Percentiles rank a stretch among this genome's conserved stretches.
Conservation (phyloP, 2,797 vertebrate genomes). For the Xyrichtys novacula region DNA sequence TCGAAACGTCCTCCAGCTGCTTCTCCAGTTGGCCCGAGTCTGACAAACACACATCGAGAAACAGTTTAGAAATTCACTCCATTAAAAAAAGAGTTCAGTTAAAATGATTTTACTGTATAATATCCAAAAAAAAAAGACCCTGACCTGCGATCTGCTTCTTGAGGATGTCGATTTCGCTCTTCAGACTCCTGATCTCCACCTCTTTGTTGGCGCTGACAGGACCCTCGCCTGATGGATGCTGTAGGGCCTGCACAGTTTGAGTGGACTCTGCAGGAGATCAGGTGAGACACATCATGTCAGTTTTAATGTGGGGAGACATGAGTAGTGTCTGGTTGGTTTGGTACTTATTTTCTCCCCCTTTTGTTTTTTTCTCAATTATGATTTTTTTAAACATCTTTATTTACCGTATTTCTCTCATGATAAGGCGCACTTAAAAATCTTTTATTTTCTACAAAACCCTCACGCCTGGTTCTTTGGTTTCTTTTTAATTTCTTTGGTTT, state of each 20-base stretch:
- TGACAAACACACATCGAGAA: slow-evolving; percentile 65
- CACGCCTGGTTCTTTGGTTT: too few relatives aligned
- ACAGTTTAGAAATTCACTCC: not conserved
- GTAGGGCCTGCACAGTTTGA: slow-evolving; percentile 94
- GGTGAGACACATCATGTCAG: not conserved
- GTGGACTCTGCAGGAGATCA: slow-evolving; percentile 88
- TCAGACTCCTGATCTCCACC: slow-evolving; percentile 94
- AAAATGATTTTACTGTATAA: not conserved
- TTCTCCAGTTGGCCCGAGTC: slow-evolving; percentile 91
- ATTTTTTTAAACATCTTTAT: too few relatives aligned
- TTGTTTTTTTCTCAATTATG: too few relatives aligned
- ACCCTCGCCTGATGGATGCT: slow-evolving; percentile 90
- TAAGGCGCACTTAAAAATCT: too few relatives aligned
- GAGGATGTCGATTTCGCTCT: slow-evolving; percentile 94
- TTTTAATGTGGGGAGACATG: not conserved
- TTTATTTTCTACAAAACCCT: too few relatives aligned
- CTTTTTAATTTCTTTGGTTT: too few relatives aligned
- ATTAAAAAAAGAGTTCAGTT: not conserved
- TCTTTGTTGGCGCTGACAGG: slow-evolving; percentile 90
- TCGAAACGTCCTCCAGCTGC: slow-evolving; percentile 91
- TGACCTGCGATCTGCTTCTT: slow-evolving; percentile 94
- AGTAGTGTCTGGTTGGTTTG: too few relatives aligned
- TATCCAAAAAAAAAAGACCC: slow-evolving; percentile 5
- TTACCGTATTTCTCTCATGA: too few relatives aligned
- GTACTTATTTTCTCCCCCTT: too few relatives aligned